Evolutionary conservation across 2,888 invertebrate species (phyloP), one percentile per base, ranked within the genome.

Genomic region (Ichneumoninae sp.): DNA sequence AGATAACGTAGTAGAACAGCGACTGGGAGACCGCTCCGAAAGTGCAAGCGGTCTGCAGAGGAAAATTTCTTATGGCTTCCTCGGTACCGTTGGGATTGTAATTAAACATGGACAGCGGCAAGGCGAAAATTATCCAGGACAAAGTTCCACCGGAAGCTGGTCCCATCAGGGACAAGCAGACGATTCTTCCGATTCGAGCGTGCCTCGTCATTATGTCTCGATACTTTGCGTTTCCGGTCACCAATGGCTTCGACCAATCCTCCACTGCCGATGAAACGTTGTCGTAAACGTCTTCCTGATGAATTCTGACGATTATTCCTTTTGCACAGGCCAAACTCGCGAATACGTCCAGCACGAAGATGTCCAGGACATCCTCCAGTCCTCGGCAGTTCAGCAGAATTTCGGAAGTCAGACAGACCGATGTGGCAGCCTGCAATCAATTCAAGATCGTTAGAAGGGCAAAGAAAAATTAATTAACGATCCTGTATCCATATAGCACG

Each of bases 311-410:
- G 4, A 88, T 86, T n/a, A 90, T 36, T 0, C 89, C 87, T 72
- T 91, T 91, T 4, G 88, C 77, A 3, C 89, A 86, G 7, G 89
- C 89, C 54, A 90, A 84, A 7, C 82, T 44, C 0, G 89, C 78
- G 22, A 90, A 91, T n/a, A 85, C 74, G 47, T 88, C 82, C n/a
- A 91, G 68, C 44, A 87, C 87, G 7, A 91, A 74, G 13, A 86
- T 84, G 50, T 90, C 90, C 16, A 91, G 85, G 4, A 88, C 82
- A 3, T 85, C 83, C 68, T 90, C 88, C 5, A 88, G 78, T 19
- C 88, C 87, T 3, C 88, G 87, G 69, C 91, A 91, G 19, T 88
- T 86, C 0, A 87, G 33, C 40, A 84, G 80, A 8, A 87, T 87
- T 65, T 90, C 90, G 10, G 62, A 72, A 5, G 84, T 77, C 70